Percentiles rank a stretch among this genome's conserved stretches.
Conservation (phyloP, 2,113 vertebrate genomes). For the Erythrolamprus reginae region DNA sequence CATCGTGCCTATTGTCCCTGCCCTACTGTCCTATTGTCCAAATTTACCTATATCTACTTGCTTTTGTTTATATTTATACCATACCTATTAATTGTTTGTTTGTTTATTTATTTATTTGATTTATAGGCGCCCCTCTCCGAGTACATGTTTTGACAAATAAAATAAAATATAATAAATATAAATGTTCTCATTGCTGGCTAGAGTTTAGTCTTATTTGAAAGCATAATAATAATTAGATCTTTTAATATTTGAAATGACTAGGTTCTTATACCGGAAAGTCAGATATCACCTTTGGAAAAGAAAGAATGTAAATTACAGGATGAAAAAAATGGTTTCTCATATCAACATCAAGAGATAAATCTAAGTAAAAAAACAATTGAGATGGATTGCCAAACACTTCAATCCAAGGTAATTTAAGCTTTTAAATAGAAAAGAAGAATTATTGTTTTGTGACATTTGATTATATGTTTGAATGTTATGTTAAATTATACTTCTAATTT, state of each 20-base stretch:
- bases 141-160: no score
- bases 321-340: constrained; percentile 41
- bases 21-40: no score
- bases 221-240: not conserved
- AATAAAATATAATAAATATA: no score
- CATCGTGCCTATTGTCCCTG: no score
- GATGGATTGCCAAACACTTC: constrained; percentile 28
- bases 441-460: no score
- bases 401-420: constrained; percentile 48
- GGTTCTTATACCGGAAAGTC: constrained; percentile 85
- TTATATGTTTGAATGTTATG: not conserved
- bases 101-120: no score
- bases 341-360: constrained; percentile 32
- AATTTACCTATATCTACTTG: no score
- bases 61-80: no score
- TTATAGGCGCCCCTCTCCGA: no score
- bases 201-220: not conserved
- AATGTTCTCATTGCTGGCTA: not conserved
- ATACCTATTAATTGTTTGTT: no score
- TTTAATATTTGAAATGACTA: constrained; percentile 38
- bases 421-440: not conserved
- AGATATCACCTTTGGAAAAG: constrained; percentile 60
- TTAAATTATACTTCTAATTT: constrained; percentile 20
- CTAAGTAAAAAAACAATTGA: constrained; percentile 34
- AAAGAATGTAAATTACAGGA: constrained; percentile 45